A percentile compares a stretch with the other conserved stretches of the same genome.
phyloP scores from a whole-genome alignment of 2,888 invertebrate species.

The Agrotis clavis region DNA sequence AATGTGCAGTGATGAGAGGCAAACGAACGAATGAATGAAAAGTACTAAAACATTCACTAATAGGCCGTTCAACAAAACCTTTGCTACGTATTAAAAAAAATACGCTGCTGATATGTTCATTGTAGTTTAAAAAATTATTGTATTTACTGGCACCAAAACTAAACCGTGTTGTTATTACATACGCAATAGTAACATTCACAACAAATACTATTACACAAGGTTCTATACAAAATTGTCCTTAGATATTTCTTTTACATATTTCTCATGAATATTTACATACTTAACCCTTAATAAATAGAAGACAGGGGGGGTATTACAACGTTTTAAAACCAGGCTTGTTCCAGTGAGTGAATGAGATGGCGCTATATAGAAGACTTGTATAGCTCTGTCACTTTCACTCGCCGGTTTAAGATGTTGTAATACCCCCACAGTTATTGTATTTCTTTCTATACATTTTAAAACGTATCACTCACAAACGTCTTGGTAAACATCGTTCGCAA shows the following conservation, averaged over 20 bases:
- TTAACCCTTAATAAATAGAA: slow-evolving; percentile 79
- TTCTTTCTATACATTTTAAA: slow-evolving; percentile 73
- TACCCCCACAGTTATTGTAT: slow-evolving; percentile 66
- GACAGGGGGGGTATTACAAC: no score
- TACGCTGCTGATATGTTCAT: slow-evolving; percentile 68
- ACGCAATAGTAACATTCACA: slow-evolving; percentile 77
- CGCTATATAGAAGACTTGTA: no score
- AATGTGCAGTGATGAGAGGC: slow-evolving; percentile 65
- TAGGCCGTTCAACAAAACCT: slow-evolving; percentile 64
- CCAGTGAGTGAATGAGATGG: no score
- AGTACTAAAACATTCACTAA: slow-evolving; percentile 36
- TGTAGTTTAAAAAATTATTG: slow-evolving; percentile 53
- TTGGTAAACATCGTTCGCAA: slow-evolving; percentile 46
- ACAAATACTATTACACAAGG: slow-evolving; percentile 77
- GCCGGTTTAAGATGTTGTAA: no score
- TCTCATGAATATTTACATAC: slow-evolving; percentile 83
- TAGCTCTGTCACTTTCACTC: no score
- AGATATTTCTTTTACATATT: slow-evolving; percentile 73
- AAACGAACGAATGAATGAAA: slow-evolving; percentile 54
- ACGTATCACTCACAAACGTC: slow-evolving; percentile 65
- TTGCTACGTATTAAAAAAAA: slow-evolving; percentile 56
- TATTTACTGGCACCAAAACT: slow-evolving; percentile 74
- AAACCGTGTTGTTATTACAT: slow-evolving; percentile 64
- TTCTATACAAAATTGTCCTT: slow-evolving; percentile 86
- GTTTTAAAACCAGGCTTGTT: no score